Evolutionary conservation across 2,113 vertebrate species (phyloP), one percentile per base, ranked within the genome.

Genomic region (Oreochromis tanganicae): DNA sequence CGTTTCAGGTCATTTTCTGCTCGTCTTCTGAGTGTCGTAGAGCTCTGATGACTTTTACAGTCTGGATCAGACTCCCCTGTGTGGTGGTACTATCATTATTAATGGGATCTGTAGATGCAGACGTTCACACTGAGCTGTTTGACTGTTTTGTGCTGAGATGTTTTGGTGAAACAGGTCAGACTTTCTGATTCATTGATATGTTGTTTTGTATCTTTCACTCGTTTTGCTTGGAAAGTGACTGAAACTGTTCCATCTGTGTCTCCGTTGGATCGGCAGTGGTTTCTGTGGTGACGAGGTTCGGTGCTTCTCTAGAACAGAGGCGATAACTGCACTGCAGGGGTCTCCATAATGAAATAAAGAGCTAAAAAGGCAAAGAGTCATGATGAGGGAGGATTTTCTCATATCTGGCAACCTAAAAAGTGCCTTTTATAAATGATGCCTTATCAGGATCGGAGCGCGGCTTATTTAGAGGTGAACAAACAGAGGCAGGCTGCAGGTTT

Each of bases 401-500:
- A 29, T 2, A 50, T 48, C 41, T 46, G 80, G 56, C 14, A 48
- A 34, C 16, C 29, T 29, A 0, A 6, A 46, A 32, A 11, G 8
- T 19, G 17, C 10, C n/a, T 4, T 73, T 17, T 27, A 21, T 9
- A 1, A 17, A 11, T 1, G 68, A 16, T 0, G 14, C 41, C n/a
- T 46, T 1, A 6, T 43, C 2, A 73, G 38, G 38, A 73, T 41
- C 2, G 0, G 12, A 9, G 11, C 0, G 0, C 4, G 4, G 2
- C 3, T 41, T 4, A 8, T 24, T 43, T 9, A 29, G 13, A 32
- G 3, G 24, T 1, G 1, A 75, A 50, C 43, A 29, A 0, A 29
- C 43, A 75, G 57, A 61, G 68, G n/a, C 12, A 1, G 66, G 14
- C 71, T 2, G 10, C 43, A 50, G 5, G 43, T 75, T 73, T 19